Conservation (phyloP, 53 echinoderm and acorn worm species). For the Paelopatides confundens region DNA sequence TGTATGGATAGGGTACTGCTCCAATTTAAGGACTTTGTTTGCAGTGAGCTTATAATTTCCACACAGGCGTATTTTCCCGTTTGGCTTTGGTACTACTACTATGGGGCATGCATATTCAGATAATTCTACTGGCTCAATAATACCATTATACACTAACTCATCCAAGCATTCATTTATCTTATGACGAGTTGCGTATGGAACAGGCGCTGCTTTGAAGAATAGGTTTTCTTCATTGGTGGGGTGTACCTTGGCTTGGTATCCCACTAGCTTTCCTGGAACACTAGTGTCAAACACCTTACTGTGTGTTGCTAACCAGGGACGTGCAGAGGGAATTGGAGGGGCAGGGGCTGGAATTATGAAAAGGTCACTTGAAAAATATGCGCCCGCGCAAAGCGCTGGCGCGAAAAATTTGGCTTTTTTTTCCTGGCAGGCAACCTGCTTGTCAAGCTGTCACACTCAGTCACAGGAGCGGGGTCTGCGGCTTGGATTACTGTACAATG, state of each 20-base stretch:
- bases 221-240: too few species aligned
- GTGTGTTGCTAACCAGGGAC: conserved; percentile 31
- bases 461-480: background rate
- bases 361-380: too few species aligned
- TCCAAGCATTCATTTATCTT: conserved; percentile 59
- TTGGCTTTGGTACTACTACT: conserved; percentile 57
- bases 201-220: too few species aligned
- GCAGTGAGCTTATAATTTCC: conserved; percentile 71
- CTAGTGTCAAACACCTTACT: conserved; percentile 23
- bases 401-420: too few species aligned
- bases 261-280: conserved; percentile 12
- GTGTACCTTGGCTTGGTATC: conserved; percentile 68
- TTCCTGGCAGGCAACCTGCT: too few species aligned
- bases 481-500: too few species aligned
- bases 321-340: too few species aligned
- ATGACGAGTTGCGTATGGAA: conserved; percentile 60
- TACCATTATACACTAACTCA: conserved; percentile 50
- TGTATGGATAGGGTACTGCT: conserved; percentile 67
- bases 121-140: conserved; percentile 64
- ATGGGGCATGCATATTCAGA: conserved; percentile 75
- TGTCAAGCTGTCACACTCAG: too few species aligned
- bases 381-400: too few species aligned
- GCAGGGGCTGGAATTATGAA: too few species aligned
- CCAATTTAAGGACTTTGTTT: conserved; percentile 59
- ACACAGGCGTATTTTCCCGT: conserved; percentile 67